Evolutionary conservation across 2,888 invertebrate genomes (phyloP).

Genomic region (Teinopalpus imperialis): DNA sequence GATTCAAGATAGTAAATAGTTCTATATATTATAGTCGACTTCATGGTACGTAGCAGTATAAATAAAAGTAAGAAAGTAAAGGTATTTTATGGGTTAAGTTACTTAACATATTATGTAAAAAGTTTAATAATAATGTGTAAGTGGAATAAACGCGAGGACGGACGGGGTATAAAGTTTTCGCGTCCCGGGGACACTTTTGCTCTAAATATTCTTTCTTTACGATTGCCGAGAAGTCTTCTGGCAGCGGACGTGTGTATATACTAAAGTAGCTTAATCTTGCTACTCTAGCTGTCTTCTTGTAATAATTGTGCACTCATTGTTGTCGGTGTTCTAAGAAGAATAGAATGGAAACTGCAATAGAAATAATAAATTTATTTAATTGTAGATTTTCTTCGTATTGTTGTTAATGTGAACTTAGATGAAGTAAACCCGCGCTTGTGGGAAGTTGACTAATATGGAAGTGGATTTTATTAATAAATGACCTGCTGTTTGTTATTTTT

Average conservation of each 20-base stretch:
- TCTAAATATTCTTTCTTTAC: slow-evolving; percentile 30
- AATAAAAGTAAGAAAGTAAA: not conserved
- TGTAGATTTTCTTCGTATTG: no score
- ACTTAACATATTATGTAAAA: slow-evolving; percentile 9
- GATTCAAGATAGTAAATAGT: not conserved
- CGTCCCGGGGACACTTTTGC: slow-evolving; percentile 26
- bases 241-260: not conserved
- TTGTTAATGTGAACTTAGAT: no score
- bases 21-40: slow-evolving; percentile 2
- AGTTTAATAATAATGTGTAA: slow-evolving; percentile 10
- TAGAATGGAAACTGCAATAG: no score
- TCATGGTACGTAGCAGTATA: not conserved
- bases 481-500: no score
- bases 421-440: no score
- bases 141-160: slow-evolving; percentile 24
- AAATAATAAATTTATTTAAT: no score
- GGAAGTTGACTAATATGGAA: no score
- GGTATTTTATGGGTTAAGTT: slow-evolving; percentile 15
- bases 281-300: no score
- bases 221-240: slow-evolving; percentile 8
- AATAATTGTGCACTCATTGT: no score
- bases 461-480: no score
- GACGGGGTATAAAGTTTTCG: slow-evolving; percentile 26
- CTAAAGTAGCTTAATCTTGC: not conserved
- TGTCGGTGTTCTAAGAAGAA: no score